Evolutionary conservation across 1,140 invertebrate species (phyloP), one percentile per base, ranked within the genome.

Genomic region (Choristoneura fumiferana): DNA sequence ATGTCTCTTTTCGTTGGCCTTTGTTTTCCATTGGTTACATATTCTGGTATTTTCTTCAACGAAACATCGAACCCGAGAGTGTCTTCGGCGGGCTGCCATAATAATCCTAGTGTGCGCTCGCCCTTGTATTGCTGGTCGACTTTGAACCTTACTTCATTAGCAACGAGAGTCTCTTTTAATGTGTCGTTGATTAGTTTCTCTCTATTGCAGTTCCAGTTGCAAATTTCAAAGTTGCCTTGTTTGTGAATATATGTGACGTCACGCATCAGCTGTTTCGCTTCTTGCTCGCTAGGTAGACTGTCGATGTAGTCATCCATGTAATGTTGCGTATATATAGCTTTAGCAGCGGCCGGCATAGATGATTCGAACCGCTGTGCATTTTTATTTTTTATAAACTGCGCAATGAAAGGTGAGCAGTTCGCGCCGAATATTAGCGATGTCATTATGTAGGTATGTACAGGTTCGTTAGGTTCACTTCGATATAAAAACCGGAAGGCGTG

Each of bases 281-380:
- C 67, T 1, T 60, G 40, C 5, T 17, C 53, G 0, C 37, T 65
- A 22, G 69, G 58, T 6, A 62, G 54, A 18, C 64, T 67, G 29
- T 68, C 63, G 0, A 78, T 54, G 14, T 62, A 74, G 53, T 81
- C 78, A 39, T 76, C 73, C 54, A 77, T 74, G 45, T 78, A 78
- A 34, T 65, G 68, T 13, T 68, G 64, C 5, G 69, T n/a, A 1
- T 54, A 17, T 8, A 78, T 62, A 0, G 60, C 63, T 0, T 57
- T 13, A 0, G 60, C 65, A 3, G 71, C 68, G 10, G 33, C 1
- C 0, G 71, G 69, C 3, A 13, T 13, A 6, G 12, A 39, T 2
- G 38, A 13, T 12, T 39, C 38, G 38, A 15, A 39, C 2, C 38
- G 38, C 6, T 8, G n/a, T 6, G 38, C 38, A 13, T 39, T 39